phyloP scores from a whole-genome alignment of 2,888 invertebrate species.

The Drosophila villosipedis region DNA sequence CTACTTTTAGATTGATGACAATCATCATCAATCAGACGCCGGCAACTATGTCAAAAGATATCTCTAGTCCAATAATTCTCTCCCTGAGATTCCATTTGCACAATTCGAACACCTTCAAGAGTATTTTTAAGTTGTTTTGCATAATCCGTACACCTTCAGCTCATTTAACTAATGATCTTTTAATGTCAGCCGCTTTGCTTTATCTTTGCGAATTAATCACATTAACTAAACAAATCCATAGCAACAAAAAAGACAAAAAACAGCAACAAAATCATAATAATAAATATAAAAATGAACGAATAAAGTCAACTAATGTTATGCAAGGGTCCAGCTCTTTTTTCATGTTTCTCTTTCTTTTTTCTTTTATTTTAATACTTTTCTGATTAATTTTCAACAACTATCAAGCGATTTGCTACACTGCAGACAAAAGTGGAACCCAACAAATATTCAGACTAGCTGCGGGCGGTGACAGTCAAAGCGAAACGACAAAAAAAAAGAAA shows the following conservation, averaged over 20 bases:
- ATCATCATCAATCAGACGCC: constrained; percentile 1
- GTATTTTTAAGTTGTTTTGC: constrained; percentile 23
- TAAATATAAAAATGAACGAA: not conserved
- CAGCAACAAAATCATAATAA: not conserved
- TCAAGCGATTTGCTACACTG: constrained; percentile 14
- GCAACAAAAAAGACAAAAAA: not conserved
- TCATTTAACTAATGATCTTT: constrained; percentile 46
- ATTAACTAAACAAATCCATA: constrained; percentile 33
- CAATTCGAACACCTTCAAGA: constrained; percentile 3
- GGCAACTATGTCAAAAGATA: not conserved
- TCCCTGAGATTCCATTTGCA: constrained; percentile 1
- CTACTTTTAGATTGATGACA: not conserved
- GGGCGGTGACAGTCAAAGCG: constrained; percentile 48
- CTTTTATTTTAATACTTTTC: constrained; percentile 3
- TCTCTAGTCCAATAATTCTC: not conserved
- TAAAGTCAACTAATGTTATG: constrained; percentile 41
- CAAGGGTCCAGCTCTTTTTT: constrained; percentile 27
- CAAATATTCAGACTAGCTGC: constrained; percentile 35
- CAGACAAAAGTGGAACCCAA: constrained; percentile 14
- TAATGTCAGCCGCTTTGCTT: constrained; percentile 32
- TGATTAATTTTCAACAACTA: constrained; percentile 45
- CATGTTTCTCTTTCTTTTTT: not conserved
- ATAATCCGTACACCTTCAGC: constrained; percentile 29
- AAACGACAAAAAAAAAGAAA: constrained; percentile 9
- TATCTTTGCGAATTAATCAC: constrained; percentile 65